Conservation (phyloP, 2,113 vertebrate genomes). For the Muntiacus muntjak region DNA sequence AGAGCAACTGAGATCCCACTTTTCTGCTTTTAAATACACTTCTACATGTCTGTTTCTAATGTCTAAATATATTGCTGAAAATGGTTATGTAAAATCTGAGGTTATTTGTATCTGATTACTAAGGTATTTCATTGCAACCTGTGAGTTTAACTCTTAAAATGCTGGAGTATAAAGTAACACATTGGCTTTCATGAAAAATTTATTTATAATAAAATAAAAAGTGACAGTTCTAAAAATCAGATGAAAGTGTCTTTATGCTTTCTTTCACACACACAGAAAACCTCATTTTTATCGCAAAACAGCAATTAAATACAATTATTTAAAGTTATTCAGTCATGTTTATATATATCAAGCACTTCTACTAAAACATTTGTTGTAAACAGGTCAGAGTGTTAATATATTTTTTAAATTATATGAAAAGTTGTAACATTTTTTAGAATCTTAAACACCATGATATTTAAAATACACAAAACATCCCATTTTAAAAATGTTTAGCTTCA, state of each 20-base stretch:
- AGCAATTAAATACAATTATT: not conserved
- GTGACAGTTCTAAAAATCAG: slow-evolving; percentile 16
- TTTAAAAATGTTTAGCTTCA: slow-evolving; percentile 49
- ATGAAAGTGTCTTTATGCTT: slow-evolving; percentile 41
- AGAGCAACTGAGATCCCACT: not conserved
- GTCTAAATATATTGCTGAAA: slow-evolving; percentile 8
- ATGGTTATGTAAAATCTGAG: slow-evolving; percentile 41
- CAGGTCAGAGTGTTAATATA: slow-evolving; percentile 6
- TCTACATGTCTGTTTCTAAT: slow-evolving; percentile 6
- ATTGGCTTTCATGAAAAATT: slow-evolving; percentile 52
- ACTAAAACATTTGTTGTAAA: not conserved
- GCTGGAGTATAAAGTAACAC: slow-evolving; percentile 53
- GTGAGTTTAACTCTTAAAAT: slow-evolving; percentile 64
- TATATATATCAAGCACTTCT: not conserved
- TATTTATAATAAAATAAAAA: slow-evolving; percentile 64
- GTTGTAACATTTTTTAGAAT: not conserved
- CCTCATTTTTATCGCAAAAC: not conserved
- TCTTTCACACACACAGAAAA: not conserved
- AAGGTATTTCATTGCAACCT: slow-evolving; percentile 58
- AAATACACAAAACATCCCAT: not conserved
- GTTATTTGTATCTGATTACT: slow-evolving; percentile 61
- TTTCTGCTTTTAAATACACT: slow-evolving; percentile 36
- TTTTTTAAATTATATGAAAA: not conserved
- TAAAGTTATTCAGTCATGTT: slow-evolving; percentile 17
- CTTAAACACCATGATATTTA: not conserved